phyloP scores from a whole-genome alignment of 1,140 invertebrate genomes.

The Drosophila cardini region DNA sequence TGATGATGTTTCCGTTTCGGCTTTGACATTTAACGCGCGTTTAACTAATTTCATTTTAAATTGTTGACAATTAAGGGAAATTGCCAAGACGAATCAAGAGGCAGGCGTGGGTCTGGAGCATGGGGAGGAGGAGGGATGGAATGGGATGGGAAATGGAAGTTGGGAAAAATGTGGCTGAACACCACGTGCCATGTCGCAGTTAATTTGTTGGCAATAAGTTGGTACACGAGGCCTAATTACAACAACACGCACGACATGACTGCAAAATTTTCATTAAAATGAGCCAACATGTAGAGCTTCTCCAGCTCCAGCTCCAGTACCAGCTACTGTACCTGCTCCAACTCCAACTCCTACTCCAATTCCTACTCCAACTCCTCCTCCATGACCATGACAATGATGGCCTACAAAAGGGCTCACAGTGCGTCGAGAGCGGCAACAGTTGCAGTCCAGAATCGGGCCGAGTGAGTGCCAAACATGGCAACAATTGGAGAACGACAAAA shows the following conservation, averaged over 20 bases:
- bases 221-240: slow-evolving; percentile 79
- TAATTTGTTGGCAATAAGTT: slow-evolving; percentile 84
- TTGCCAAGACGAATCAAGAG: slow-evolving; percentile 78
- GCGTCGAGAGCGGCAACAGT: slow-evolving; percentile 54
- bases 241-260: slow-evolving; percentile 82
- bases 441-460: slow-evolving; percentile 64
- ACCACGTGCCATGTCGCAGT: slow-evolving; percentile 81
- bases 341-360: not conserved
- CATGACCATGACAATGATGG: slow-evolving; percentile 14
- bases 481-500: slow-evolving; percentile 2
- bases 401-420: slow-evolving; percentile 47
- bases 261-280: slow-evolving; percentile 84
- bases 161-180: slow-evolving; percentile 29
- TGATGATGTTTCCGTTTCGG: slow-evolving; percentile 67
- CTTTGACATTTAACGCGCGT: slow-evolving; percentile 77
- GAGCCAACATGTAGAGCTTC: slow-evolving; percentile 36
- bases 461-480: slow-evolving; percentile 56
- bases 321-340: too few species aligned
- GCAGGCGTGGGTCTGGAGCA: not conserved
- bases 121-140: not conserved
- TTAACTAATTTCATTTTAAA: slow-evolving; percentile 82
- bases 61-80: slow-evolving; percentile 82
- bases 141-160: not conserved
- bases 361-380: not conserved
- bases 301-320: not conserved